Evolutionary conservation across 2,888 invertebrate species (phyloP).

Genomic region (Machimus rusticus): DNA sequence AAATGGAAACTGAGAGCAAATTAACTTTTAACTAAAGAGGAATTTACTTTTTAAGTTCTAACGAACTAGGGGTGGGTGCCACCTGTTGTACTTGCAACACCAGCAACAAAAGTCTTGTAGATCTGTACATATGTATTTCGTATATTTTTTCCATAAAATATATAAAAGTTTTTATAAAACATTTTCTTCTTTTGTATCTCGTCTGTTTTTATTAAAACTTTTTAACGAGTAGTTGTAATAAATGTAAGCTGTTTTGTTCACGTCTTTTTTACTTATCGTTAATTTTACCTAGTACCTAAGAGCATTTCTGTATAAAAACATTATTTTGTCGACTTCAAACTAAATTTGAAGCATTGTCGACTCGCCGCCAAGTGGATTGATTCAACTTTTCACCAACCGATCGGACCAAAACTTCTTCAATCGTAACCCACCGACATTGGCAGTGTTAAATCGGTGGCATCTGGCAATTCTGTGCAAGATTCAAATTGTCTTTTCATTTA

Average conservation of each 20-base stretch:
- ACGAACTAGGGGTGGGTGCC: not conserved
- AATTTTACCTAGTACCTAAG: not conserved
- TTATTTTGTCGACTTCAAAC: not conserved
- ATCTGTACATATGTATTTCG: slow-evolving; percentile 1
- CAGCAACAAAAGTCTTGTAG: not conserved
- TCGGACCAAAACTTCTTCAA: not conserved
- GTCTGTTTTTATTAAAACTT: not conserved
- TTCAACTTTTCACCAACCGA: not conserved
- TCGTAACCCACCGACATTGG: not conserved
- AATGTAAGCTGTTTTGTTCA: slow-evolving; percentile 11
- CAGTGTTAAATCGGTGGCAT: not conserved
- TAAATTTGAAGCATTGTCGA: not conserved
- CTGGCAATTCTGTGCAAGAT: not conserved
- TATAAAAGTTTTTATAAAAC: slow-evolving; percentile 30
- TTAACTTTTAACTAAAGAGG: not conserved
- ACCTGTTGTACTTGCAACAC: not conserved
- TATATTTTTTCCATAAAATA: slow-evolving; percentile 18
- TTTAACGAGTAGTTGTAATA: slow-evolving; percentile 30
- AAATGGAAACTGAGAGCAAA: not conserved
- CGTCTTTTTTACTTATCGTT: not conserved
- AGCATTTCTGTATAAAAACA: not conserved
- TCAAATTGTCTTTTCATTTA: not conserved
- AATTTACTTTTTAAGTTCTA: not conserved
- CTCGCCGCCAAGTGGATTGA: not conserved
- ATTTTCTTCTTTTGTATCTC: slow-evolving; percentile 33